Evolutionary conservation across 2,888 invertebrate genomes (phyloP).

Genomic region (Nemapogon koenigi): DNA sequence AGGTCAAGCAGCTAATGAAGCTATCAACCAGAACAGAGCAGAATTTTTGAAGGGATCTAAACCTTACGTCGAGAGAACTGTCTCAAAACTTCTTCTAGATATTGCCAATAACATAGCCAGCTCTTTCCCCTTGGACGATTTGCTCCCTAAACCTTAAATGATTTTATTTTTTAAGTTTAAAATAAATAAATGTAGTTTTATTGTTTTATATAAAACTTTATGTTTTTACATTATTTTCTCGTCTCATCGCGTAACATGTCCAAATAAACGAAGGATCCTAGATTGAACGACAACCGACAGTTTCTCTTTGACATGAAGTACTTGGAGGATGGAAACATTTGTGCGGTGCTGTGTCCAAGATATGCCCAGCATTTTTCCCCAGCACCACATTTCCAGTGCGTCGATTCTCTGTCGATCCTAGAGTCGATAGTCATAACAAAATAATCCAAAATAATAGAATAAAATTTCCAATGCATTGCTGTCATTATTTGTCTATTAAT

Average conservation of each 20-base stretch:
- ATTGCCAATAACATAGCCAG: constrained; percentile 63
- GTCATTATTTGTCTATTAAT: no score
- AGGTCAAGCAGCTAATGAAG: constrained; percentile 63
- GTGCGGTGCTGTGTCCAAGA: no score
- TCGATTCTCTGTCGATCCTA: no score
- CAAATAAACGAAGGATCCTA: neutral
- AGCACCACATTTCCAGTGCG: no score
- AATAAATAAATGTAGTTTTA: neutral
- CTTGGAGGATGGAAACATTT: no score
- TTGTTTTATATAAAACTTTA: neutral
- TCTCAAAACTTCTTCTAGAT: constrained; percentile 52
- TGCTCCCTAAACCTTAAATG: constrained; percentile 43
- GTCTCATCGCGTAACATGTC: neutral
- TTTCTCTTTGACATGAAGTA: no score
- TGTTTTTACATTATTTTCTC: neutral
- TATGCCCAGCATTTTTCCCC: no score
- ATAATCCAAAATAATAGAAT: no score
- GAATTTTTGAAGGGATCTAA: constrained; percentile 61
- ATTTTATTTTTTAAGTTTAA: neutral
- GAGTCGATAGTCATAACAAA: no score
- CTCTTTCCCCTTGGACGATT: constrained; percentile 56
- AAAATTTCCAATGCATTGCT: no score
- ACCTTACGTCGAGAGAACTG: constrained; percentile 63
- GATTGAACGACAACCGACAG: no score
- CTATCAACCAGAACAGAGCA: constrained; percentile 67